Evolutionary conservation across 2,888 invertebrate species (phyloP).

Genomic region (Eilema griseolum): DNA sequence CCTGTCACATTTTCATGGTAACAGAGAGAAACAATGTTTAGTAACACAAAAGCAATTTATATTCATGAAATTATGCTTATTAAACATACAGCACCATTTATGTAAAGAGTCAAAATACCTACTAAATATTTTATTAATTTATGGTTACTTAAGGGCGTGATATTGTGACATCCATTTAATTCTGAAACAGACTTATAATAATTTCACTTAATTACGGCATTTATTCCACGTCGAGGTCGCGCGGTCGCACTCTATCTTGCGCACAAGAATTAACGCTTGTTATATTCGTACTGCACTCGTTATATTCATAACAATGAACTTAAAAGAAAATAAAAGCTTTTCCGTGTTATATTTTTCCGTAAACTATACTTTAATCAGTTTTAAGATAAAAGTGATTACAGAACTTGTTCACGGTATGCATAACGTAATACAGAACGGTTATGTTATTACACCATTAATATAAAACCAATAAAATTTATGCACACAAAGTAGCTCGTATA

Average conservation of each 20-base stretch:
- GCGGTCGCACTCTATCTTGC: slow-evolving; percentile 69
- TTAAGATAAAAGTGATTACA: slow-evolving; percentile 42
- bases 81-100: slow-evolving; percentile 57
- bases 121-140: slow-evolving; percentile 68
- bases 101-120: slow-evolving; percentile 59
- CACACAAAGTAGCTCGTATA: slow-evolving; percentile 53
- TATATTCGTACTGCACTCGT: slow-evolving; percentile 51
- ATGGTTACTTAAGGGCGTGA: slow-evolving; percentile 72
- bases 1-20: slow-evolving; percentile 20
- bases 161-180: slow-evolving; percentile 81
- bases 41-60: slow-evolving; percentile 36
- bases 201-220: slow-evolving; percentile 85
- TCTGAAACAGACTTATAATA: slow-evolving; percentile 83
- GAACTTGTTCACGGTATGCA: slow-evolving; percentile 24
- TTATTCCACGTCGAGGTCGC: slow-evolving; percentile 77
- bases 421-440: slow-evolving; percentile 29
- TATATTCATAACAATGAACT: slow-evolving; percentile 71
- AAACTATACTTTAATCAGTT: slow-evolving; percentile 51
- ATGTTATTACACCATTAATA: slow-evolving; percentile 34
- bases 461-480: slow-evolving; percentile 45
- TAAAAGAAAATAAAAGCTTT: slow-evolving; percentile 76
- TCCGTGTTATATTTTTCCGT: slow-evolving; percentile 71
- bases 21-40: slow-evolving; percentile 25
- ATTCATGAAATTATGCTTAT: slow-evolving; percentile 36
- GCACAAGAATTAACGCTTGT: slow-evolving; percentile 66